Evolutionary conservation across 2,888 invertebrate species (phyloP).

Genomic region (Plebejus anna): DNA sequence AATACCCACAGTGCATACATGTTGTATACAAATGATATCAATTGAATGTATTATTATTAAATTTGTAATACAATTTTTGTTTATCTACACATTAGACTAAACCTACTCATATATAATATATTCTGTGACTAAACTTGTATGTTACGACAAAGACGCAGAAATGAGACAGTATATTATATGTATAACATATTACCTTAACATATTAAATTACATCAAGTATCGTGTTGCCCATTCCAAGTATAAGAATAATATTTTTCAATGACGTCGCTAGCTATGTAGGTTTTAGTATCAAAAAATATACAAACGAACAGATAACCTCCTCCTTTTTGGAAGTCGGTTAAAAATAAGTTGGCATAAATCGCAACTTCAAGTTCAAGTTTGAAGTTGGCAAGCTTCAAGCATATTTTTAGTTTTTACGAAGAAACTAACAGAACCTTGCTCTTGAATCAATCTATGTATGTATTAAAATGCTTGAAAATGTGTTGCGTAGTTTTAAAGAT

Average conservation of each 20-base stretch:
- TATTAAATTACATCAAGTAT: not conserved
- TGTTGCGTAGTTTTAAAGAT: too few species aligned
- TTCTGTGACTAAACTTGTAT: not conserved
- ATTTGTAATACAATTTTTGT: not conserved
- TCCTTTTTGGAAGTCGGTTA: too few species aligned
- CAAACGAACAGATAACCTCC: too few species aligned
- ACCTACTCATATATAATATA: not conserved
- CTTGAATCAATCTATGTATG: too few species aligned
- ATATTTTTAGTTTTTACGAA: not conserved
- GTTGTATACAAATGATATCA: not conserved
- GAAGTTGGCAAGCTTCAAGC: not conserved
- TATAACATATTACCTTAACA: not conserved
- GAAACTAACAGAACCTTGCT: not conserved
- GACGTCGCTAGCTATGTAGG: too few species aligned
- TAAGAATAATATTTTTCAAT: too few species aligned
- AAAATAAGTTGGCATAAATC: not conserved
- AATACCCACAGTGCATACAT: not conserved
- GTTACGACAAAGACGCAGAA: not conserved
- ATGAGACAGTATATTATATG: not conserved
- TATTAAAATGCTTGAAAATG: too few species aligned
- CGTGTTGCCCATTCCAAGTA: not conserved
- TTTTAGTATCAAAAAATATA: too few species aligned
- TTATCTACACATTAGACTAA: not conserved
- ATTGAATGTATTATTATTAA: not conserved
- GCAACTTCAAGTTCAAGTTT: not conserved